phyloP scores from a whole-genome alignment of 2,113 vertebrate genomes.

The Rhinoderma darwinii region DNA sequence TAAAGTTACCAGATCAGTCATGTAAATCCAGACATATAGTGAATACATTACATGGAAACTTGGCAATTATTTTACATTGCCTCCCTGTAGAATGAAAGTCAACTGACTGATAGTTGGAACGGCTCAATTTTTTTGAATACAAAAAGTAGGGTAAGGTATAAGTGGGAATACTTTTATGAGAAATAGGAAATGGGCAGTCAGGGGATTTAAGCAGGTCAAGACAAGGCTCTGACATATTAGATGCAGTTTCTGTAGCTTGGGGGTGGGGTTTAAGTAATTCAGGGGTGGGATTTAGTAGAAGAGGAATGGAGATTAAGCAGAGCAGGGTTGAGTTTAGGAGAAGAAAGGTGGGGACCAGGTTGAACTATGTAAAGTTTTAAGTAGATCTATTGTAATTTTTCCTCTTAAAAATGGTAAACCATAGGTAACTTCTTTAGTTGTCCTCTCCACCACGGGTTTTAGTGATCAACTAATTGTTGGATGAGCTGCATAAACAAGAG shows the following conservation, averaged over 20 bases:
- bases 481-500: too few species aligned
- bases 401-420: too few species aligned
- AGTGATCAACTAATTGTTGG: too few species aligned
- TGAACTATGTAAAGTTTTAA: too few species aligned
- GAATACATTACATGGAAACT: constrained; percentile 16
- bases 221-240: not conserved
- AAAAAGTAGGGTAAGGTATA: not conserved
- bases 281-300: too few species aligned
- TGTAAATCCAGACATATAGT: constrained; percentile 11
- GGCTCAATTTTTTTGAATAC: not conserved
- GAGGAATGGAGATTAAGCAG: too few species aligned
- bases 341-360: too few species aligned
- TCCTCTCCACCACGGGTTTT: too few species aligned
- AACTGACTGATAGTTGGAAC: not conserved
- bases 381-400: too few species aligned
- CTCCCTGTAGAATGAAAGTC: not conserved
- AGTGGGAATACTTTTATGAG: not conserved
- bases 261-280: not conserved
- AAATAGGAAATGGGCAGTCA: not conserved
- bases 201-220: not conserved
- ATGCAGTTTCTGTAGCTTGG: not conserved
- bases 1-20: not conserved
- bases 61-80: not conserved
- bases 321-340: too few species aligned
- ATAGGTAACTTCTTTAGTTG: too few species aligned